These are phyloP conservation scores for Propithecus deckenii DNA, from an alignment of 2,797 vertebrate genomes.

Conservation along the genomic window DNA sequence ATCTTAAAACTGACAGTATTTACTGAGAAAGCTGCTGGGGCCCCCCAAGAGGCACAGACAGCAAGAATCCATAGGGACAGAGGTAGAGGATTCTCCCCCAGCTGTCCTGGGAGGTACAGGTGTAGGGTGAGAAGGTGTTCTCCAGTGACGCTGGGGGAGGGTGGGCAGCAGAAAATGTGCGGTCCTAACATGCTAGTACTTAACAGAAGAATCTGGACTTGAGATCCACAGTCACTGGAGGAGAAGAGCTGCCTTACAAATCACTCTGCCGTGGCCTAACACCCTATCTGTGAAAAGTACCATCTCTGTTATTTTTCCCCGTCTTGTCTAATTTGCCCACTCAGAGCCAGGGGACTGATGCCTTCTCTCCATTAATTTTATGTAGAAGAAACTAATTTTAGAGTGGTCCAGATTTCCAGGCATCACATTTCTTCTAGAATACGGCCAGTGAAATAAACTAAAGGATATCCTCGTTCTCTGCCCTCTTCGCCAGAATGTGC, in stretches of 20 bases:
- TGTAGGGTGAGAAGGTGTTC: background rate
- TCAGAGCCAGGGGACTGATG: background rate
- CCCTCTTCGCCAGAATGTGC: background rate
- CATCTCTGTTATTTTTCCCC: rapidly evolving
- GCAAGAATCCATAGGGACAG: conserved; percentile 69
- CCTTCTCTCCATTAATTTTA: background rate
- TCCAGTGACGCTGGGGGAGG: conserved; percentile 40
- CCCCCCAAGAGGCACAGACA: conserved; percentile 73
- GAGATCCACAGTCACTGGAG: background rate
- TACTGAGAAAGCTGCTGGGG: conserved; percentile 75
- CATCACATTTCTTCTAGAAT: background rate
- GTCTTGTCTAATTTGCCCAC: background rate
- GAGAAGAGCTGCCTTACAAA: background rate
- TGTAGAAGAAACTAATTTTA: background rate
- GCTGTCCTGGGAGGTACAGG: conserved; percentile 59
- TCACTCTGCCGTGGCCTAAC: too few species aligned
- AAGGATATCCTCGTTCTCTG: background rate
- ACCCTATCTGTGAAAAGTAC: rapidly evolving
- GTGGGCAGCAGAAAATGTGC: background rate
- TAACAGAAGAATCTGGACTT: background rate
- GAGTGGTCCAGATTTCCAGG: background rate
- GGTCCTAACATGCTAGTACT: background rate
- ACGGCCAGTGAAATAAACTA: background rate
- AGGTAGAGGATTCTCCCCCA: conserved; percentile 65
- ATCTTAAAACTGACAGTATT: conserved; percentile 73